Percentiles rank a stretch among this genome's conserved stretches.
These are phyloP conservation scores for Stramonita haemastoma DNA, from an alignment of 2,888 invertebrate species.

Conservation along the genomic window DNA sequence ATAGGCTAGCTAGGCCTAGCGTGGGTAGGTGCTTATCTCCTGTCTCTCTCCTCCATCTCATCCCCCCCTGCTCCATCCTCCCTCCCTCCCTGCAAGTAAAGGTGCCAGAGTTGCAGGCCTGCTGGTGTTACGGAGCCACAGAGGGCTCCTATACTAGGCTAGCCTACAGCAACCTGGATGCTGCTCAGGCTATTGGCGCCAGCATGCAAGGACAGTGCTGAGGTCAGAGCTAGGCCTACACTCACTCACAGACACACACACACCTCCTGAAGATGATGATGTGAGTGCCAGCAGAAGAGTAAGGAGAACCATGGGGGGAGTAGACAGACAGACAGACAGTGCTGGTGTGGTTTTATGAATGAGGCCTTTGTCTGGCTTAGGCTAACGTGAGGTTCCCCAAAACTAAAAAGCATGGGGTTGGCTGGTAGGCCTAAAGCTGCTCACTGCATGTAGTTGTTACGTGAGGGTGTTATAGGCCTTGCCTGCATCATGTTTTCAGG, in stretches of 20 bases:
- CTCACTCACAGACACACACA: too few relatives aligned
- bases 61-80: background rate
- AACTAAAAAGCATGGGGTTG: too few relatives aligned
- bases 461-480: background rate
- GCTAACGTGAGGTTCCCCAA: too few relatives aligned
- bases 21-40: background rate
- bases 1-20: background rate
- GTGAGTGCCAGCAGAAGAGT: too few relatives aligned
- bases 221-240: background rate
- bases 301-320: too few relatives aligned
- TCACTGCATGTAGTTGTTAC: background rate
- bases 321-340: too few relatives aligned
- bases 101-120: background rate
- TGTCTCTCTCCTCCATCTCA: too few relatives aligned
- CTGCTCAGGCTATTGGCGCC: background rate
- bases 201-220: conserved; percentile 17
- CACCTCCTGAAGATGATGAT: too few relatives aligned
- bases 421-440: too few relatives aligned
- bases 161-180: too few relatives aligned
- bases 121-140: background rate
- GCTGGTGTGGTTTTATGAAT: too few relatives aligned
- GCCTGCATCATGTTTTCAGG: background rate
- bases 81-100: background rate
- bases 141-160: background rate
- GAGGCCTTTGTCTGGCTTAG: too few relatives aligned